A percentile compares a stretch with the other conserved stretches of the same genome.
Evolutionary conservation across 2,113 vertebrate genomes (phyloP).

Genomic region (Microcebus tavaratra): DNA sequence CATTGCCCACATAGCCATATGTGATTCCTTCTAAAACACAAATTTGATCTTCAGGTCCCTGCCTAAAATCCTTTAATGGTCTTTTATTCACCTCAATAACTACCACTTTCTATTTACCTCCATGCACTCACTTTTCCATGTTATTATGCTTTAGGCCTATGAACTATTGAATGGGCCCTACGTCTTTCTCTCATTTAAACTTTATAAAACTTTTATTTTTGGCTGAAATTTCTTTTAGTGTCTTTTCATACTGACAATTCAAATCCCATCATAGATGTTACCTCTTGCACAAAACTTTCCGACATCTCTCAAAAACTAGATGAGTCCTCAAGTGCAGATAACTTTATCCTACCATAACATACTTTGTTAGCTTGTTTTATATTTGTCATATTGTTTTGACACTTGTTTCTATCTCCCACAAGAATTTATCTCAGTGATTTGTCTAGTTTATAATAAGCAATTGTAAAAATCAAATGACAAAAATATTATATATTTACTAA

Average conservation of each 20-base stretch:
- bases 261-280: background rate
- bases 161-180: background rate
- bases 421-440: background rate
- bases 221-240: background rate
- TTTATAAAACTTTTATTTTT: background rate
- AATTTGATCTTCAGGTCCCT: background rate
- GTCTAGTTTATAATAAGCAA: background rate
- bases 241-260: background rate
- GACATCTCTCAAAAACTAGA: background rate
- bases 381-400: background rate
- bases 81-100: background rate
- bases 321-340: too few species aligned
- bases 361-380: background rate
- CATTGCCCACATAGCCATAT: background rate
- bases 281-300: background rate
- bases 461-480: background rate
- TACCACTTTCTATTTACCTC: background rate
- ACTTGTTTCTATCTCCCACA: background rate
- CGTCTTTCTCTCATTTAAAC: background rate
- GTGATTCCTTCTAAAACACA: background rate
- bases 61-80: background rate
- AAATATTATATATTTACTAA: background rate
- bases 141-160: background rate
- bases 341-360: background rate
- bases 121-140: background rate